phyloP scores from a whole-genome alignment of 1,140 invertebrate genomes.

The Drosophila kikkawai region DNA sequence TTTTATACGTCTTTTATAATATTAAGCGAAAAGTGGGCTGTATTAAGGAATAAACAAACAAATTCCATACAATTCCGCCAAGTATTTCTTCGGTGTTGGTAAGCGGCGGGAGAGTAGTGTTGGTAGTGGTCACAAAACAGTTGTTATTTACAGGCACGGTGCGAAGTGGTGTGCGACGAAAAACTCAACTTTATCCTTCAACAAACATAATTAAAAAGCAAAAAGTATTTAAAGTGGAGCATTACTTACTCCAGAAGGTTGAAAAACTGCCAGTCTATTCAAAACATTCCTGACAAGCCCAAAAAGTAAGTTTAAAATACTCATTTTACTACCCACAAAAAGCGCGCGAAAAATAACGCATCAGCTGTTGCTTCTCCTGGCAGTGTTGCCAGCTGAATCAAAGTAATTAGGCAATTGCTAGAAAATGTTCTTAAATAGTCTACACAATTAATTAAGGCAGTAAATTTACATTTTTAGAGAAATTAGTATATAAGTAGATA shows the following conservation, averaged over 20 bases:
- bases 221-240: background rate
- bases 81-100: background rate
- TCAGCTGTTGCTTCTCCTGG: constrained; percentile 57
- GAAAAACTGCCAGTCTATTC: background rate
- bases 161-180: background rate
- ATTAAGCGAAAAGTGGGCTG: constrained; percentile 26
- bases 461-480: background rate
- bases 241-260: background rate
- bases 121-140: constrained; percentile 4
- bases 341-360: constrained; percentile 41
- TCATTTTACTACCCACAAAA: background rate
- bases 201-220: background rate
- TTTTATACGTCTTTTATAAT: constrained; percentile 41
- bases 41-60: constrained; percentile 26
- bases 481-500: background rate
- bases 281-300: constrained; percentile 26
- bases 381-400: constrained; percentile 40
- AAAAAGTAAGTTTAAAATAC: constrained; percentile 50
- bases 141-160: constrained; percentile 1
- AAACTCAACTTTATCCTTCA: background rate
- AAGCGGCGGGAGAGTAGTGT: constrained; percentile 1
- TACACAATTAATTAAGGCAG: too few species aligned
- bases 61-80: background rate
- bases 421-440: background rate
- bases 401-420: background rate